Percentiles rank a stretch among this genome's conserved stretches.
These are phyloP conservation scores for Ptilorrhoa leucosticta DNA, from an alignment of 2,113 vertebrate genomes.

Conservation along the genomic window DNA sequence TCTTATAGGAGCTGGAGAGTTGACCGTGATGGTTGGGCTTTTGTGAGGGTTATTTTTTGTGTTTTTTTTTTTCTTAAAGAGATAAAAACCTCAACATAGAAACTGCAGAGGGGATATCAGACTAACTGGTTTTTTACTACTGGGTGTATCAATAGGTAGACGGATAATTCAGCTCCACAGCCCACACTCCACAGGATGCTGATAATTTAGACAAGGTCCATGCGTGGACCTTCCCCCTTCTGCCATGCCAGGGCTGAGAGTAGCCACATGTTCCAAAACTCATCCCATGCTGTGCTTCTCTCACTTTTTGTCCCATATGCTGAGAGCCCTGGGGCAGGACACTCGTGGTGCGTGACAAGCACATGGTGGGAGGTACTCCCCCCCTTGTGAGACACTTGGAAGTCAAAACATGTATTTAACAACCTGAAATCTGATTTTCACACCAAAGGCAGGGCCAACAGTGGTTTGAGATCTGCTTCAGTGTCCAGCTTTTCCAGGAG, in stretches of 20 bases:
- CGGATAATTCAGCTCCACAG: neutral
- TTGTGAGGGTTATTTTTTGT: neutral
- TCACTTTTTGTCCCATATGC: neutral
- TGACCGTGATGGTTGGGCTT: rapidly evolving
- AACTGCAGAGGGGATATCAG: neutral
- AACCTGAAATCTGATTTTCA: neutral
- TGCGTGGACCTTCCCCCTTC: rapidly evolving
- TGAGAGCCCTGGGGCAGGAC: neutral
- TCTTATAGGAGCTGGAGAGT: neutral
- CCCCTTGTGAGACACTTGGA: neutral
- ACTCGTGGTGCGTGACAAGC: neutral
- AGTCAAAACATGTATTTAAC: neutral
- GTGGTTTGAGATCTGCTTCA: neutral
- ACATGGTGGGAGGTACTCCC: rapidly evolving
- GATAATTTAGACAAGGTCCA: neutral
- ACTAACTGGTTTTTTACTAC: rapidly evolving
- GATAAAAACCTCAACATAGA: neutral
- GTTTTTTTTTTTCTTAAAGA: neutral
- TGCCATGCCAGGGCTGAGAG: neutral
- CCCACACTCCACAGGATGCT: too few species aligned
- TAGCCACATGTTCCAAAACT: neutral
- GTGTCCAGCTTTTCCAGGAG: neutral
- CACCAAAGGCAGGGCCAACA: neutral
- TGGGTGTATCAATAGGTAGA: rapidly evolving
- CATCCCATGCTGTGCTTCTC: neutral